Evolutionary conservation across 35 echinoderm and acorn worm genomes (phyloP), one percentile per base, ranked within the genome.

Genomic region (Ptychodera flava): DNA sequence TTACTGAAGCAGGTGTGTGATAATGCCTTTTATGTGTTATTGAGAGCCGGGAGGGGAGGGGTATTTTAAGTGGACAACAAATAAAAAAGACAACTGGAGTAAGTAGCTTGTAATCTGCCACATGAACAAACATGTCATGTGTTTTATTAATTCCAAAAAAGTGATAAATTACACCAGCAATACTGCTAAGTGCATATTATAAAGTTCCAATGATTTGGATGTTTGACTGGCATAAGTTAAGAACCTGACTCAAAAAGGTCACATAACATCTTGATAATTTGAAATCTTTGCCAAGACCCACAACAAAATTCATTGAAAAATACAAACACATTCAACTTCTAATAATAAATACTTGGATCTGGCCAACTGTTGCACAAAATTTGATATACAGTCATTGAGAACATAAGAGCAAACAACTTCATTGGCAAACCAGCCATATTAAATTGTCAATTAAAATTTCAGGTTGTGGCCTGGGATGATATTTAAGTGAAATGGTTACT

Each of bases 311-410:
- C 6, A 12, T 64, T 64, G 45, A 64, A 64, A 64, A 64, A 64
- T 64, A 64, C 45, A 64, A 64, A 64, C 45, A 64, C 45, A 64
- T 64, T 64, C 45, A 64, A 64, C 45, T 64, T 64, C 45, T 64
- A 64, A 64, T 64, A 64, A 64, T 64, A 64, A 64, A 64, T 64
- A 64, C 45, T 64, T 64, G 45, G 45, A 64, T 64, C 45, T 64
- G 45, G 45, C 45, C 6, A 64, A 64, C 45, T 64, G 45, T 64
- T 64, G 45, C 45, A 64, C 45, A 64, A 22, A 64, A 64, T 64
- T 64, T 64, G 6, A 64, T n/a, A 64, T 64, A 64, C 6, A 64
- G 45, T 64, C 22, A 12, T 64, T 22, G 6, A 22, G 6, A 64
- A 64, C 45, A 64, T 64, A 64, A 64, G 45, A 64, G 45, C 45